Base-by-base conservation (phyloP, 2,113 vertebrate species). In the Maccullochella peelii region DNA sequence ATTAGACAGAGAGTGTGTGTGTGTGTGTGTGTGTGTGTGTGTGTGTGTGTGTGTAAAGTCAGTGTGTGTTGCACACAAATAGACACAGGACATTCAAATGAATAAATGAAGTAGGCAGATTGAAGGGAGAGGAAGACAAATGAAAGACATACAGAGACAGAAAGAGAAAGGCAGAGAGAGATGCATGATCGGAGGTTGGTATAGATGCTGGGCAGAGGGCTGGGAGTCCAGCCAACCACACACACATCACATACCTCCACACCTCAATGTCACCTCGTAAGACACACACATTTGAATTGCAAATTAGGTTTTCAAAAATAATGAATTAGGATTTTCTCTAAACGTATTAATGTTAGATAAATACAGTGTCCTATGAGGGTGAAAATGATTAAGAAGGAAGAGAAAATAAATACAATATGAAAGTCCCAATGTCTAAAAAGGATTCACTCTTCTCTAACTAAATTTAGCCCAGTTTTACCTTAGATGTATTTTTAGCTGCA, bases 181-280 rank as follows among this genome's bases (percentile, higher is more conserved):
- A 82, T 81, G 88, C 77, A 89, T 85, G 79, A 88, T 84, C 79
- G 82, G 85, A 86, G 66, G 58, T 6, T 86, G 79, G 77, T 87
- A 66, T 59, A 57, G 47, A 80, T 73, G 59, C 27, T 80, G 42
- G 44, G 40, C 79, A 70, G 80, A 80, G 52, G 50, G 33, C 67
- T 73, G 77, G 80, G 67, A 77, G 66, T 61, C n/a, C 36, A 59
- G 68, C 67, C 85, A 88, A 77, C 30, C 75, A 63, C 42, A 47
- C 44, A 57, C 71, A 72, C 63, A 87, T 38, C 47, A 27, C 62
- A 79, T 63, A 89, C 65, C 27, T 58, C 61, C 0, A 66, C 4
- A 1, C 63, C 27, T 76, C 77, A 68, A 8, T 72, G 23, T 84
- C 83, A 83, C 50, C 66, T 75, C 42, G 5, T 11, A n/a, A 73